Evolutionary conservation across 2,797 vertebrate genomes (phyloP), one percentile per base, ranked within the genome.

Genomic region (Scomberomorus guttatus): DNA sequence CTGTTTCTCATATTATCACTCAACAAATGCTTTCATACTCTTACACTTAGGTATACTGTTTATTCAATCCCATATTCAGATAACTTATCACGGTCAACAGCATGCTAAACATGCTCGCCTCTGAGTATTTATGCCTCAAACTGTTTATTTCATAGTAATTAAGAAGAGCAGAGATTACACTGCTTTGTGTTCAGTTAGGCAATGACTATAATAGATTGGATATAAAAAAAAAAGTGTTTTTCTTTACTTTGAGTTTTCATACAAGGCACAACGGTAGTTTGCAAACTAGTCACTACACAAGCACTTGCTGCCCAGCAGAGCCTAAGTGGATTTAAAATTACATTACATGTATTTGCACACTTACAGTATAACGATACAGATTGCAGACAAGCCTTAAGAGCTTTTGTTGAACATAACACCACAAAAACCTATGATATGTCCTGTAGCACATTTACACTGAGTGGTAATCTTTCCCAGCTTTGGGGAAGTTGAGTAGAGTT

Each of bases 211-310:
- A 85, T 29, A 48, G 37, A 57, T 44, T 55, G 18, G 44, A 56
- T 83, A 64, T 51, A 61, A 80, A 81, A 80, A 80, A 81, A 80
- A 59, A 46, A 56, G 39, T 55, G 1, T 55, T 75, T 71, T 63
- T 75, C 64, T 85, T 72, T 71, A 83, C 69, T 84, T 85, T 72
- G 39, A 90, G 62, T 79, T 77, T 83, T 88, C 65, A 72, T 76
- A 90, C 85, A 95, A 96, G 95, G 95, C 95, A 96, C 95, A 58
- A 85, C 84, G 93, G 90, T 87, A 80, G 90, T 93, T 90, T 90
- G 80, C 83, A 87, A 84, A 92, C 87, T 90, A 87, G 81, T 89
- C 69, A 92, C 79, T 90, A 93, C 83, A 87, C 85, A 80, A 92
- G 87, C 85, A 80, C 46, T 74, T 83, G 88, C 87, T 87, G 87